Percentiles rank a stretch among this genome's conserved stretches.
Conservation (phyloP, 2,888 invertebrate species). For the Eupithecia dodoneata region DNA sequence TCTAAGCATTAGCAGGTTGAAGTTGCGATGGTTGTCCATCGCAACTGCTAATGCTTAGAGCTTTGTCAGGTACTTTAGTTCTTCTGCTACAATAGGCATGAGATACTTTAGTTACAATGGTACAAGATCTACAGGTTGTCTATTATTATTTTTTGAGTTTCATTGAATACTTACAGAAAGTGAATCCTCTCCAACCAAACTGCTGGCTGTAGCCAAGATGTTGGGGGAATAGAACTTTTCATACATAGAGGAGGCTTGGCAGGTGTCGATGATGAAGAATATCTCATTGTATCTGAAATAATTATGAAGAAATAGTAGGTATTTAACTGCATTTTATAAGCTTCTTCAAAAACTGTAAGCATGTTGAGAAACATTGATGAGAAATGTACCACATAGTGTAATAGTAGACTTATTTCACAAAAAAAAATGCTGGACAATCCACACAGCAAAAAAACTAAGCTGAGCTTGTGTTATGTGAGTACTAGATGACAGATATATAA, state of each 20-base stretch:
- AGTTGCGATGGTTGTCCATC: too few species aligned
- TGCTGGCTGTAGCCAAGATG: slow-evolving; percentile 98
- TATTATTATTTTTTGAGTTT: background rate
- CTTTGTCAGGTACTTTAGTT: too few species aligned
- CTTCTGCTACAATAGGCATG: too few species aligned
- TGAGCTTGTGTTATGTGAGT: too few species aligned
- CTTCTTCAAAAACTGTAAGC: background rate
- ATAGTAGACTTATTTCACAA: too few species aligned
- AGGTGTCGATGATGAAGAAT: slow-evolving; percentile 99
- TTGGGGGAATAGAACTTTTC: slow-evolving; percentile 99
- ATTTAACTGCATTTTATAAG: background rate
- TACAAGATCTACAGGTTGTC: background rate
- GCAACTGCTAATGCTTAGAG: too few species aligned
- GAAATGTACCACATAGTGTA: too few species aligned
- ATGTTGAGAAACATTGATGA: too few species aligned
- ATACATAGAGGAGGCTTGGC: slow-evolving; percentile 99
- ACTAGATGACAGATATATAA: too few species aligned
- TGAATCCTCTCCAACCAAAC: slow-evolving; percentile 99
- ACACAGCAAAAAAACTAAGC: too few species aligned
- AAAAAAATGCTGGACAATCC: too few species aligned
- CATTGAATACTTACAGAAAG: slow-evolving; percentile 89
- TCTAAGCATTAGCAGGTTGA: too few species aligned
- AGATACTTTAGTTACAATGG: background rate
- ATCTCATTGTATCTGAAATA: slow-evolving; percentile 95
- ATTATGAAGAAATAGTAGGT: background rate